Percentiles rank a stretch among this genome's conserved stretches.
Evolutionary conservation across 2,888 invertebrate genomes (phyloP).

Genomic region (Herminia tarsipennalis): DNA sequence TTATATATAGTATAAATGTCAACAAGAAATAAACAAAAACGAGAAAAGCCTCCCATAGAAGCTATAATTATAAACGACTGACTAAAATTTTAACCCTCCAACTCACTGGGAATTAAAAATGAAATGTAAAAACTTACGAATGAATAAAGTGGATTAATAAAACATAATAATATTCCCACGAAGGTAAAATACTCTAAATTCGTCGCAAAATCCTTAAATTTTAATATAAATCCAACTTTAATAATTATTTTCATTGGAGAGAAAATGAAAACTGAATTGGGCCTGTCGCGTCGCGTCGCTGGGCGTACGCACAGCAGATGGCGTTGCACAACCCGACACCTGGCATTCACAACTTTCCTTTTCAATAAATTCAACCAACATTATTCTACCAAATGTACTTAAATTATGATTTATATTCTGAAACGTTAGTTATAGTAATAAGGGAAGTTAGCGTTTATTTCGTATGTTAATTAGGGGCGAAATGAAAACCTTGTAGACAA

Average conservation of each 20-base stretch:
- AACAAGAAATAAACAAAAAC: no score
- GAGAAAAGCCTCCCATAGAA: no score
- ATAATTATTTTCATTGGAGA: slow-evolving; percentile 55
- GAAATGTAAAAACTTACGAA: no score
- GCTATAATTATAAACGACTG: no score
- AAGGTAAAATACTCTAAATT: slow-evolving; percentile 41
- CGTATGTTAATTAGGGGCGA: slow-evolving; percentile 59
- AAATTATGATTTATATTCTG: slow-evolving; percentile 47
- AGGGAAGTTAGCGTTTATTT: slow-evolving; percentile 33
- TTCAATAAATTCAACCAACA: slow-evolving; percentile 64
- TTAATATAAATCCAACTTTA: slow-evolving; percentile 48
- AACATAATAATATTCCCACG: no score
- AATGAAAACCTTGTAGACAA: slow-evolving; percentile 45
- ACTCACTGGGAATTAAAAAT: slow-evolving; percentile 42
- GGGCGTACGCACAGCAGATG: slow-evolving; percentile 54
- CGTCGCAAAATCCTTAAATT: slow-evolving; percentile 36
- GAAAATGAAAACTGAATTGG: slow-evolving; percentile 56
- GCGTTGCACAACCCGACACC: slow-evolving; percentile 58
- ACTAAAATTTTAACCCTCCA: no score
- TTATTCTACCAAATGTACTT: slow-evolving; percentile 43
- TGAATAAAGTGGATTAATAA: no score
- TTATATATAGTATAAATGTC: no score
- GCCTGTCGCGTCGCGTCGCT: slow-evolving; percentile 5
- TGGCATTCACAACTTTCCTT: slow-evolving; percentile 68
- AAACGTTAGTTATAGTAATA: slow-evolving; percentile 37